phyloP scores from a whole-genome alignment of 1,140 invertebrate genomes.

The Scaptodrosophila lebanonensis region DNA sequence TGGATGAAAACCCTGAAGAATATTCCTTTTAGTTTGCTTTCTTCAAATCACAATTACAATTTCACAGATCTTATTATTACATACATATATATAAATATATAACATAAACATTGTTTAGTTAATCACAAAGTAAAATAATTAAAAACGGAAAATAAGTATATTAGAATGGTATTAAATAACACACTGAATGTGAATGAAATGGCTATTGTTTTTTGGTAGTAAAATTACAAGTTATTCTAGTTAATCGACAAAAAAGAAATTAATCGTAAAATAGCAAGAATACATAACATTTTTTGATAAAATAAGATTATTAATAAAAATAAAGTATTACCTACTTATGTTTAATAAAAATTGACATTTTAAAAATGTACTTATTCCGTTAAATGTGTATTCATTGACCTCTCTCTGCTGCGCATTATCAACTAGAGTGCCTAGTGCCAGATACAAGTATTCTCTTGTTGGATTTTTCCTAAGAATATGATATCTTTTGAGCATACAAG shows the following conservation, averaged over 20 bases:
- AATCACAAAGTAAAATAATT: slow-evolving; percentile 28
- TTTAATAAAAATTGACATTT: slow-evolving; percentile 62
- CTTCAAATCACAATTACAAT: slow-evolving; percentile 26
- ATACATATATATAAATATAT: slow-evolving; percentile 15
- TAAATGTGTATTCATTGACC: no score
- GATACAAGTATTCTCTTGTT: no score
- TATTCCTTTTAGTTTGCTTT: slow-evolving; percentile 17
- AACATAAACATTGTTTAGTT: slow-evolving; percentile 32
- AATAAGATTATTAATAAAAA: slow-evolving; percentile 23
- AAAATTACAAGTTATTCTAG: slow-evolving; percentile 53
- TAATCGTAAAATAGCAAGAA: slow-evolving; percentile 10
- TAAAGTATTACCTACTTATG: slow-evolving; percentile 31
- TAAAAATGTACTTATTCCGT: slow-evolving; percentile 43
- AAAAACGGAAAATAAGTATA: slow-evolving; percentile 17
- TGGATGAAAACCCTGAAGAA: not conserved
- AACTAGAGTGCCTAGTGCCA: no score
- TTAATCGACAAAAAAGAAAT: slow-evolving; percentile 40
- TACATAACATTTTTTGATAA: slow-evolving; percentile 60
- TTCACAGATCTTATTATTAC: slow-evolving; percentile 32
- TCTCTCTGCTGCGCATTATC: no score
- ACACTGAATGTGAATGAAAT: slow-evolving; percentile 42
- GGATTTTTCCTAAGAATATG: no score
- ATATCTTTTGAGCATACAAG: no score
- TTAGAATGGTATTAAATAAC: slow-evolving; percentile 45
- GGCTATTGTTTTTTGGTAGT: slow-evolving; percentile 58